Evolutionary conservation across 1,140 invertebrate genomes (phyloP), one percentile per base, ranked within the genome.

Genomic region (Polyergus mexicanus): DNA sequence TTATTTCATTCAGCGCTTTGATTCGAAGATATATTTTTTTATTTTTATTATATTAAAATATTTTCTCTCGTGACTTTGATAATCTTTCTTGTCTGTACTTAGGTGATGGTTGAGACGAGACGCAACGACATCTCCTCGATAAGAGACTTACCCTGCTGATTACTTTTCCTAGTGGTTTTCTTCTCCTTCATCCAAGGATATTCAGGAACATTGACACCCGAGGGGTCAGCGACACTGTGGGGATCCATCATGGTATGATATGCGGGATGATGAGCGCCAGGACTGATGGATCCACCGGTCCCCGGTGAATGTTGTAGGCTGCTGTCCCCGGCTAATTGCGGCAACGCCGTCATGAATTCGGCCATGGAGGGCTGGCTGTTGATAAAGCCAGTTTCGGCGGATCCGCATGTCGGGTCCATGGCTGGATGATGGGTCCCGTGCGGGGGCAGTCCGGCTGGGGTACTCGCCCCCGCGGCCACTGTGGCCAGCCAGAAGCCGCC

Each of bases 171-270:
- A 1, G 98, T 98, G 2, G 98, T 98, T 95, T 99, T 99, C 96
- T 99, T 99, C 95, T 99, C 98, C 94, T 99, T 99, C 98, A 99
- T 99, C 98, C 98, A 99, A 0, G 98, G 98, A 94, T 98, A 99
- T 92, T 99, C 98, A 28, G 98, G 98, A 68, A 98, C 97, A 93
- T 97, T 97, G 90, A 97, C 97, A 28, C 97, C 97, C 6, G 94
- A 93, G 0, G 96, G 96, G 74, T 96, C 95, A 41, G 96, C 94
- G 78, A 96, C 94, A 4, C 96, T 96, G 51, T 97, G 97, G 0
- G 96, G 96, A 75, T 95, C 95, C 89, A 95, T 94, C 91, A 95
- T 94, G 5, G 85, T 76, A 65, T 95, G 95, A 76, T 95, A 95
- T 0, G 95, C 95, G 77, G 96, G 94, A 88, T 95, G 96, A 93